phyloP scores from a whole-genome alignment of 2,888 invertebrate genomes.

The Eristalis intricaria region DNA sequence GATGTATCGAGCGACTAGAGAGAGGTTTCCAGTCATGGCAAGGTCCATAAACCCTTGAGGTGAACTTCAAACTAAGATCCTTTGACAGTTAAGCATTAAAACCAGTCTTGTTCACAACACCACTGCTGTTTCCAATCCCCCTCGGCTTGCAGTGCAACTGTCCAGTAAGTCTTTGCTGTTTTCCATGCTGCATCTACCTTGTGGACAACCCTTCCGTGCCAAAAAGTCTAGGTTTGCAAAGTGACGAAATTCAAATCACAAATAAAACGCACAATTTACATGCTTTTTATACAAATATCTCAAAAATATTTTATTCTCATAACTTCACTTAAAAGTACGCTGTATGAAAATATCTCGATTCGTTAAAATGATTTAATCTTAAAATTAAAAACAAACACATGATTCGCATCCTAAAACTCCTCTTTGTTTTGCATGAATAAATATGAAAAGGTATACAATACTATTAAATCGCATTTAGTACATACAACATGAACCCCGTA shows the following conservation, averaged over 20 bases:
- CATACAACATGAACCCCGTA: slow-evolving; percentile 31
- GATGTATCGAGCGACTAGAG: no score
- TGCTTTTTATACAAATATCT: slow-evolving; percentile 38
- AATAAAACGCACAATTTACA: slow-evolving; percentile 10
- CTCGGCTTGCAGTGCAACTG: no score
- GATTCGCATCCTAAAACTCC: slow-evolving; percentile 41
- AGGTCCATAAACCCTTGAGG: no score
- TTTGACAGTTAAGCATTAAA: no score
- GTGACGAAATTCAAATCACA: background rate
- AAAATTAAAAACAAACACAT: slow-evolving; percentile 8
- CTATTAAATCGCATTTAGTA: slow-evolving; percentile 47
- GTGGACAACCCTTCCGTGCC: no score
- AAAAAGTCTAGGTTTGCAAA: no score
- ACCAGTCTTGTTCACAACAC: no score
- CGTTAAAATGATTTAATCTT: slow-evolving; percentile 48
- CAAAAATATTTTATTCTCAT: slow-evolving; percentile 45
- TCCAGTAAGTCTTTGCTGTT: no score
- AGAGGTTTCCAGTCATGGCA: no score
- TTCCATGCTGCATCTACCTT: no score
- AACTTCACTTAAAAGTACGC: slow-evolving; percentile 45
- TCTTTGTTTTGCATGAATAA: slow-evolving; percentile 59
- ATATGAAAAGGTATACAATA: slow-evolving; percentile 66
- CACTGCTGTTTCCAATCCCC: no score
- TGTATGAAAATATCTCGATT: slow-evolving; percentile 59
- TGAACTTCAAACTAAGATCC: no score